These are phyloP conservation scores for Bellardia bayeri DNA, from an alignment of 2,888 invertebrate genomes.

Conservation along the genomic window DNA sequence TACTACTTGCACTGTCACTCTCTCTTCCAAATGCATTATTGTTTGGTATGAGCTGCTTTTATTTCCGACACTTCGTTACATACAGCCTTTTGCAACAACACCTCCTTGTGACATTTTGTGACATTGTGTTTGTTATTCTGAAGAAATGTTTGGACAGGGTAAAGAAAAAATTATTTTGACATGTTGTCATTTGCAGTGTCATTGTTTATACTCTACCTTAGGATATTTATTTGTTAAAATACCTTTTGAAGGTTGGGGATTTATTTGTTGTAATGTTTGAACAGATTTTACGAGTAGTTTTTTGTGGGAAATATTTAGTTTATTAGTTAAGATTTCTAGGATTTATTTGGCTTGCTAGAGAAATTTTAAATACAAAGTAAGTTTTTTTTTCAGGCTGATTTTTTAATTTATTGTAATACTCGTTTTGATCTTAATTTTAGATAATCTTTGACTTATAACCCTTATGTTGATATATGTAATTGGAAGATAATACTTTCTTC, in stretches of 20 bases:
- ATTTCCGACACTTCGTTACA: constrained; percentile 37
- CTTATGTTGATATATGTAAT: too few relatives aligned
- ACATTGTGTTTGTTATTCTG: constrained; percentile 66
- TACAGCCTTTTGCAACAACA: constrained; percentile 39
- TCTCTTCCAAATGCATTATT: background rate
- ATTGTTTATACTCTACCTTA: constrained; percentile 60
- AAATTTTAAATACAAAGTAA: too few relatives aligned
- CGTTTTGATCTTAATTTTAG: too few relatives aligned
- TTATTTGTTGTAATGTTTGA: background rate
- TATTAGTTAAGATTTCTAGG: too few relatives aligned
- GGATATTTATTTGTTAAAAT: constrained; percentile 30
- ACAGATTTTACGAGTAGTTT: background rate
- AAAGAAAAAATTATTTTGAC: constrained; percentile 74
- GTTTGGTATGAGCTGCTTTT: constrained; percentile 45
- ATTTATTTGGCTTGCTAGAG: too few relatives aligned
- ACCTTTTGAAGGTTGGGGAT: constrained; percentile 7
- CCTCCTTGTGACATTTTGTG: constrained; percentile 68
- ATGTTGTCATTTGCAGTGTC: constrained; percentile 78
- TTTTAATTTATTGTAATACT: too few relatives aligned
- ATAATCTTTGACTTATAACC: too few relatives aligned
- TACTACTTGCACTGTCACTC: background rate
- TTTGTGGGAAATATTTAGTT: background rate
- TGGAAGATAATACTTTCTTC: too few relatives aligned
- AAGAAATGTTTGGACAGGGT: constrained; percentile 54
- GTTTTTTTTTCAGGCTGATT: too few relatives aligned